Evolutionary conservation across 1,140 invertebrate species (phyloP).

Genomic region (Diuraphis noxia): DNA sequence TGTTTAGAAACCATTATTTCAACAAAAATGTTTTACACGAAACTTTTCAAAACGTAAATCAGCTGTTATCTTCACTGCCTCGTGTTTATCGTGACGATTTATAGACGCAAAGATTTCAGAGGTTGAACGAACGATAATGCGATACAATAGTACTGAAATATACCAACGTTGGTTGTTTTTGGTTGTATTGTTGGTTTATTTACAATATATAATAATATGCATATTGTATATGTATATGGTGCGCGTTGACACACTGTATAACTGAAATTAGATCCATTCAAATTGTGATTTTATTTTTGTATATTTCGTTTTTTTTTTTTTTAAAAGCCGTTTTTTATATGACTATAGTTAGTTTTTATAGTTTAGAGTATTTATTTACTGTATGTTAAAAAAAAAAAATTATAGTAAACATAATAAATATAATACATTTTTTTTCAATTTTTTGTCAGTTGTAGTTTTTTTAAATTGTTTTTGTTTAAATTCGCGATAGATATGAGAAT

Average conservation of each 20-base stretch:
- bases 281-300: not conserved
- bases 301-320: not conserved
- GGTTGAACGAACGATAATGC: not conserved
- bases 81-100: not conserved
- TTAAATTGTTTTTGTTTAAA: too few relatives aligned
- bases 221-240: not conserved
- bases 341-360: too few relatives aligned
- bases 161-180: not conserved
- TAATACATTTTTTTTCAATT: too few relatives aligned
- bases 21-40: not conserved
- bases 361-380: too few relatives aligned
- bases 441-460: too few relatives aligned
- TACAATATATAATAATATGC: too few relatives aligned
- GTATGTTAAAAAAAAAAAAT: too few relatives aligned
- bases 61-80: not conserved
- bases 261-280: not conserved
- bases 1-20: not conserved
- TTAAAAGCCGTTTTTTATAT: too few relatives aligned
- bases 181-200: not conserved
- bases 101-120: not conserved
- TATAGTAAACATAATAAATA: too few relatives aligned
- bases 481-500: too few relatives aligned
- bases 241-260: not conserved
- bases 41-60: not conserved
- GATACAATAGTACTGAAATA: not conserved